Evolutionary conservation across 2,113 vertebrate species (phyloP).

Genomic region (Mystacornis crossleyi): DNA sequence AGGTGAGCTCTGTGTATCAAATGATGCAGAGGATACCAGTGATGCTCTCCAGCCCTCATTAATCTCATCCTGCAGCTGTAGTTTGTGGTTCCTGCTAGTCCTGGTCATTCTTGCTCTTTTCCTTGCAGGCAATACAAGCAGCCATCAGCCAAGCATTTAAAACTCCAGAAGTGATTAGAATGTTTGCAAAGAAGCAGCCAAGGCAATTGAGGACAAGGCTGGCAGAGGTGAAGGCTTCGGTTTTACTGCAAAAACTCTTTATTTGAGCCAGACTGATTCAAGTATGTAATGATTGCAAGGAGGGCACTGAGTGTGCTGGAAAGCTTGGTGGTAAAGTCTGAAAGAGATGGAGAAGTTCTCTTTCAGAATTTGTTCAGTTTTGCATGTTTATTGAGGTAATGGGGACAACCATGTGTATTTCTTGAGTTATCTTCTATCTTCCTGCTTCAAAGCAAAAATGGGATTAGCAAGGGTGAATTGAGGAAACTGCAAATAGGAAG

Average conservation of each 20-base stretch:
- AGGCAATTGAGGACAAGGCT: slow-evolving; percentile 91
- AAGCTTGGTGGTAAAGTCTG: neutral
- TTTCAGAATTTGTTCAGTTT: neutral
- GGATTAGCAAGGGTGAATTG: neutral
- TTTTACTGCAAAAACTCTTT: neutral
- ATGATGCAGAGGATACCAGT: neutral
- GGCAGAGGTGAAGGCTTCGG: slow-evolving; percentile 84
- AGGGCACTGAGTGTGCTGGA: neutral
- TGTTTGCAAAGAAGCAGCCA: slow-evolving; percentile 98
- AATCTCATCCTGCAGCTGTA: neutral
- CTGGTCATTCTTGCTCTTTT: neutral
- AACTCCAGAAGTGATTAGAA: slow-evolving; percentile 96
- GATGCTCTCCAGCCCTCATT: neutral
- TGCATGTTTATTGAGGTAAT: neutral
- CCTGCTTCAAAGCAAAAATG: neutral
- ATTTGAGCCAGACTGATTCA: neutral
- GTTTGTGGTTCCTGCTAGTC: neutral
- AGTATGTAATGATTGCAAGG: neutral
- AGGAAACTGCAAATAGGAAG: neutral
- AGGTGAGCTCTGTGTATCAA: neutral
- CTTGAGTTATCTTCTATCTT: neutral
- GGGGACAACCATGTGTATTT: neutral
- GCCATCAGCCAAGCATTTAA: slow-evolving; percentile 99
- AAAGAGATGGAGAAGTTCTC: neutral
- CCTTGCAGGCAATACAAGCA: slow-evolving; percentile 91